Base-by-base conservation (phyloP, 2,113 vertebrate species). In the Dolichotis patagonum region DNA sequence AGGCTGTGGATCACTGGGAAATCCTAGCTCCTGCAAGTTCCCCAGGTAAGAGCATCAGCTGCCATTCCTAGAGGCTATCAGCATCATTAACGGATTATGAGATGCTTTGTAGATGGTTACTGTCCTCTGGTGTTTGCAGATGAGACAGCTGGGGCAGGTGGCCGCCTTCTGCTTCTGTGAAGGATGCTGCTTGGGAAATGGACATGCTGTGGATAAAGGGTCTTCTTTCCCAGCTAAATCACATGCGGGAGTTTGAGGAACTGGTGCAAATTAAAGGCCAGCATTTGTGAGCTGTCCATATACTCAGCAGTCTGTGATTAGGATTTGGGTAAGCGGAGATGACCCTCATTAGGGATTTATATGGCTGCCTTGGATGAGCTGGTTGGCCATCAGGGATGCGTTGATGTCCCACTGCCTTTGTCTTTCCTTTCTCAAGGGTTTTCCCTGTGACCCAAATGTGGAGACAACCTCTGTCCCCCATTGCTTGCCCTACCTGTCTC, bases 261-360 rank as follows among this genome's bases (percentile, higher is more conserved):
- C 46, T 17, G 7, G 2, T 38, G 80, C n/a, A 95, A 16, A 83
- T 81, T 63, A 43, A 65, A 97, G 96, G 78, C 60, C 93, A 75
- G 41, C 1, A 0, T 32, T 81, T 16, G 49, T 63, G 52, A 41
- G 38, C 54, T 24, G 86, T 91, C 92, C 14, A 11, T 89, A 65
- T 89, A 54, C 52, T 26, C 65, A 46, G 81, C 7, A 2, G 56
- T 26, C 81, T 91, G 65, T 90, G 65, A 81, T 49, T 73, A 85
- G 73, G 83, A 38, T 17, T 52, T 12, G 77, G 78, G 83, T 24
- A 9, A 46, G n/a, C 62, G 80, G 30, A 6, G 54, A 20, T 14
- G 52, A 22, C 77, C 52, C 3, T 16, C 3, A 4, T 26, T 3
- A 4, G 58, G 35, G 52, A 8, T 63, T 49, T 24, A 7, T 30